A percentile compares a stretch with the other conserved stretches of the same genome.
Conservation (phyloP, 2,113 vertebrate species). For the Ammospiza nelsoni region DNA sequence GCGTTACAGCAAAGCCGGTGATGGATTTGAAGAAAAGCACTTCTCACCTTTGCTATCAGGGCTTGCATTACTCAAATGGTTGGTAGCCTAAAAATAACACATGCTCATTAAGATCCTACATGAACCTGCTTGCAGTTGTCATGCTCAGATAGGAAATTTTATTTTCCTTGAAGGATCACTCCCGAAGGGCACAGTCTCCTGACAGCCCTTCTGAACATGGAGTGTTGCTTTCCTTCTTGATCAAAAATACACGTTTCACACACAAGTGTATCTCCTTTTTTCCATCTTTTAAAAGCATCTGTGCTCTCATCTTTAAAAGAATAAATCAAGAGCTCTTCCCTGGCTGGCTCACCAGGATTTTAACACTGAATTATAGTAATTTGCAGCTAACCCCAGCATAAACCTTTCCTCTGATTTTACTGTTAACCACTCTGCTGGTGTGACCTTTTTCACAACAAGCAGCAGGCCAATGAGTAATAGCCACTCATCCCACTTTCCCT, state of each 20-base stretch:
- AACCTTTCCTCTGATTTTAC: not conserved
- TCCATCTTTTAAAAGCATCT: not conserved
- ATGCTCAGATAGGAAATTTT: not conserved
- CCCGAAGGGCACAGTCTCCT: not conserved
- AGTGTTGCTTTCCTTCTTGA: not conserved
- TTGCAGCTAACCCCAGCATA: conserved; percentile 19
- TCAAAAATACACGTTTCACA: not conserved
- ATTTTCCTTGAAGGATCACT: not conserved
- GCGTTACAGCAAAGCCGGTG: not conserved
- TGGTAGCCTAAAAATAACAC: not conserved
- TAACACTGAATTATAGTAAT: not conserved
- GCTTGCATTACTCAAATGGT: not conserved
- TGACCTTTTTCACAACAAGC: not conserved
- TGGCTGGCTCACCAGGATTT: not conserved
- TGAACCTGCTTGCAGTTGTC: not conserved
- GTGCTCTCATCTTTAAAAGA: not conserved
- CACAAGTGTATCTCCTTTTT: not conserved
- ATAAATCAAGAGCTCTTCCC: not conserved
- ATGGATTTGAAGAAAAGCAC: not conserved
- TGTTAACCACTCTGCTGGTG: not conserved
- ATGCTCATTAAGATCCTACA: not conserved
- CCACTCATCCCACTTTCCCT: not conserved
- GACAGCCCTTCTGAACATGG: not conserved
- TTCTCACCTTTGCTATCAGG: not conserved
- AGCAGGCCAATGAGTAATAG: not conserved